Percentiles rank a stretch among this genome's conserved stretches.
Evolutionary conservation across 2,797 vertebrate genomes (phyloP).

Genomic region (Pipistrellus pipistrellus): DNA sequence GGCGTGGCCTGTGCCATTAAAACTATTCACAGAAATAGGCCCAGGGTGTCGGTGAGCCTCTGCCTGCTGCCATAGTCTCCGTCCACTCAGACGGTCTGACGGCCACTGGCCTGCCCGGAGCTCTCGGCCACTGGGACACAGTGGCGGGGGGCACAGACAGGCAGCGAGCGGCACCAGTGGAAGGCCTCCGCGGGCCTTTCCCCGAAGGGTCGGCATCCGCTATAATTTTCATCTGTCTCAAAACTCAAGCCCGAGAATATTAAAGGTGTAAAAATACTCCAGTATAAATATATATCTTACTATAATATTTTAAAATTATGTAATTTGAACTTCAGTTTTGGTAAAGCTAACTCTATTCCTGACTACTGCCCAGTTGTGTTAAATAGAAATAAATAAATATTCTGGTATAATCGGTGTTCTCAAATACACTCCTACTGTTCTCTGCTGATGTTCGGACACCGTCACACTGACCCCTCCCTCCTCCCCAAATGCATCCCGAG

Average conservation of each 20-base stretch:
- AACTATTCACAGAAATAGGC: not conserved
- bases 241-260: not conserved
- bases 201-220: not conserved
- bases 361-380: slow-evolving; percentile 37
- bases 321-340: slow-evolving; percentile 70
- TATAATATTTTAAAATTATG: slow-evolving; percentile 76
- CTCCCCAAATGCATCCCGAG: no score
- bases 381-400: slow-evolving; percentile 74
- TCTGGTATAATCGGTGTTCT: slow-evolving; percentile 56
- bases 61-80: not conserved
- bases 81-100: not conserved
- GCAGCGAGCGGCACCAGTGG: not conserved
- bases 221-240: not conserved
- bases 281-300: slow-evolving; percentile 84
- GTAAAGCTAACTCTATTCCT: slow-evolving; percentile 62
- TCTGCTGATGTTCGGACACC: slow-evolving; percentile 44
- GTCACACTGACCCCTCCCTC: not conserved
- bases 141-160: not conserved
- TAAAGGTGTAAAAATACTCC: slow-evolving; percentile 75
- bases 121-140: not conserved
- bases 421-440: slow-evolving; percentile 49
- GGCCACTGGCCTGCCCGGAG: not conserved
- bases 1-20: not conserved
- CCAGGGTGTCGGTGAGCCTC: not conserved
- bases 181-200: not conserved